Conservation (phyloP, 1,140 invertebrate species). For the Brachionus koreanus region DNA sequence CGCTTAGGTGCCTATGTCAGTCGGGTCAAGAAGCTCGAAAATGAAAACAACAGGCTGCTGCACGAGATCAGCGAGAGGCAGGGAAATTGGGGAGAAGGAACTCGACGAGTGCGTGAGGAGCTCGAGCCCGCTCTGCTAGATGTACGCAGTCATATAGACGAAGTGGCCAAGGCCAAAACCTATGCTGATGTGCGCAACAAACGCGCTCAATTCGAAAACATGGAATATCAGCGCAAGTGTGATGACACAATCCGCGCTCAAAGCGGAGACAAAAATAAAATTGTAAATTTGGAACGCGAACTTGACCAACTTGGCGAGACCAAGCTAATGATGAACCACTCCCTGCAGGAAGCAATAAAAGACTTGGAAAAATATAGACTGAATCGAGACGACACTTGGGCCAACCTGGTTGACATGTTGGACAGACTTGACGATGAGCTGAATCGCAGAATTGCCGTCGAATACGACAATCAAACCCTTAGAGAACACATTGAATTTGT, state of each 20-base stretch:
- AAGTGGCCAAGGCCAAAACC: conserved; percentile 3
- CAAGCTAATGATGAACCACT: neutral
- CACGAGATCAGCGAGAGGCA: conserved; percentile 17
- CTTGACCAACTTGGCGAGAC: neutral
- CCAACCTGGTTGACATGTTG: neutral
- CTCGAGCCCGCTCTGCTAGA: neutral
- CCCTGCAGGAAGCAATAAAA: neutral
- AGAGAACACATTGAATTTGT: conserved; percentile 35
- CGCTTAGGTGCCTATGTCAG: conserved; percentile 9
- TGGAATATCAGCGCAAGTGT: neutral
- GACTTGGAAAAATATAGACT: conserved; percentile 16
- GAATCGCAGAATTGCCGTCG: neutral
- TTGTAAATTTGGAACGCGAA: conserved; percentile 3
- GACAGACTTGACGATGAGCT: conserved; percentile 29
- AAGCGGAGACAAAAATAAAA: neutral
- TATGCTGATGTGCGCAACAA: conserved; percentile 21
- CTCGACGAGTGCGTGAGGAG: neutral
- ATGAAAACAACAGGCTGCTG: neutral
- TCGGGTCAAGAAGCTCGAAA: conserved; percentile 6
- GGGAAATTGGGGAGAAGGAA: conserved; percentile 11
- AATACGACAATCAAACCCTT: conserved; percentile 32
- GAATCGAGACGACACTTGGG: conserved; percentile 4
- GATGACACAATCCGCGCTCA: neutral
- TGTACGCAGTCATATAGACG: conserved; percentile 10
- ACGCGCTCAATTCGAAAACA: conserved; percentile 13